Conservation (phyloP, 92 coral and sea anemone genomes). For the Pocillopora grandis region DNA sequence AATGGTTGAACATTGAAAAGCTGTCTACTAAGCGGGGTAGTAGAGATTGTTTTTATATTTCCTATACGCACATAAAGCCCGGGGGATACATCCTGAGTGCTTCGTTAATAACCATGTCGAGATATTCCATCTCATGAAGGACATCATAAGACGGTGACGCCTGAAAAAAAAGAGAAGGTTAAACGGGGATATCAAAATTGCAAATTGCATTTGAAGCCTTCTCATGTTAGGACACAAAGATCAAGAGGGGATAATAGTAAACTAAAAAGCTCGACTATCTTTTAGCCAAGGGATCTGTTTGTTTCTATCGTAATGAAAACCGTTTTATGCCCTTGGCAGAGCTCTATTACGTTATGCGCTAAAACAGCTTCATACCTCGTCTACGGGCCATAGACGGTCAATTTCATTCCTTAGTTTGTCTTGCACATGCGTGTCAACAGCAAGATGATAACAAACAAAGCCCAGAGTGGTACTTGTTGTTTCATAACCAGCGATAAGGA, state of each 20-base stretch:
- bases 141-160: slow-evolving; percentile 33
- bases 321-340: no score
- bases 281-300: not conserved
- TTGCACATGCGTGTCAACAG: slow-evolving; percentile 28
- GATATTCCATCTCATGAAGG: slow-evolving; percentile 43
- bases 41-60: not conserved
- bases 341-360: no score
- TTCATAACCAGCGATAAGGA: slow-evolving; percentile 36
- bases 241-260: no score
- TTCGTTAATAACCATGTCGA: slow-evolving; percentile 51
- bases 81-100: slow-evolving; percentile 44
- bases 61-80: slow-evolving; percentile 14
- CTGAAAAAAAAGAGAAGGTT: not conserved
- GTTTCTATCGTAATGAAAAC: not conserved
- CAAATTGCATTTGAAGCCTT: no score
- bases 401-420: slow-evolving; percentile 36
- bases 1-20: no score
- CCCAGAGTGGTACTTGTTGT: slow-evolving; percentile 32
- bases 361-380: not conserved
- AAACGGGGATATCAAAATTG: no score
- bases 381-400: slow-evolving; percentile 30
- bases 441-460: slow-evolving; percentile 33
- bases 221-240: no score
- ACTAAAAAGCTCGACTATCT: no score
- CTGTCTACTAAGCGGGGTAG: no score